Percentiles rank a stretch among this genome's conserved stretches.
These are phyloP conservation scores for Trachymyrmex cornetzi DNA, from an alignment of 1,140 invertebrate species.

Conservation along the genomic window DNA sequence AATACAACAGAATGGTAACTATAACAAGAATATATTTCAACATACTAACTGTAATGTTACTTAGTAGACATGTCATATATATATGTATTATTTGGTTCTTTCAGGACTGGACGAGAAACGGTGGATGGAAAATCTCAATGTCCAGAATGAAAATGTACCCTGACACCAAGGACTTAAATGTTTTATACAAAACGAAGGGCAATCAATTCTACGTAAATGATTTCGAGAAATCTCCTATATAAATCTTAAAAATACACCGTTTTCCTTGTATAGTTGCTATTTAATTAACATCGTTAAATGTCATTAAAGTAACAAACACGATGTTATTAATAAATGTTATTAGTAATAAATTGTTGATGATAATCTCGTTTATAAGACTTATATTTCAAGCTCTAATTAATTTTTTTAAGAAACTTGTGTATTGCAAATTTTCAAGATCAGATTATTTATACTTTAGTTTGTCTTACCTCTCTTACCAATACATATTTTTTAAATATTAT, in stretches of 20 bases:
- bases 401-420: too few relatives aligned
- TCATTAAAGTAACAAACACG: not conserved
- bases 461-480: too few relatives aligned
- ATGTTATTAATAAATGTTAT: constrained; percentile 18
- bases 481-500: too few relatives aligned
- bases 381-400: too few relatives aligned
- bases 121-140: constrained; percentile 89
- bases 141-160: constrained; percentile 87
- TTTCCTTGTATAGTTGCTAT: constrained; percentile 16
- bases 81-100: constrained; percentile 64
- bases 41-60: not conserved
- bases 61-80: constrained; percentile 27
- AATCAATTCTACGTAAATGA: constrained; percentile 90
- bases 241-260: constrained; percentile 61
- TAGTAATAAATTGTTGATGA: constrained; percentile 27
- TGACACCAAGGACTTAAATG: constrained; percentile 89
- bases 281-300: constrained; percentile 25
- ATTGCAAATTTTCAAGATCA: too few relatives aligned
- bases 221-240: constrained; percentile 89
- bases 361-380: not conserved
- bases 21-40: constrained; percentile 65
- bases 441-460: too few relatives aligned
- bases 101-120: constrained; percentile 90
- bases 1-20: constrained; percentile 92
- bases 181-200: constrained; percentile 87